Conservation (phyloP, 2,888 invertebrate species). For the Lutraria lutraria region DNA sequence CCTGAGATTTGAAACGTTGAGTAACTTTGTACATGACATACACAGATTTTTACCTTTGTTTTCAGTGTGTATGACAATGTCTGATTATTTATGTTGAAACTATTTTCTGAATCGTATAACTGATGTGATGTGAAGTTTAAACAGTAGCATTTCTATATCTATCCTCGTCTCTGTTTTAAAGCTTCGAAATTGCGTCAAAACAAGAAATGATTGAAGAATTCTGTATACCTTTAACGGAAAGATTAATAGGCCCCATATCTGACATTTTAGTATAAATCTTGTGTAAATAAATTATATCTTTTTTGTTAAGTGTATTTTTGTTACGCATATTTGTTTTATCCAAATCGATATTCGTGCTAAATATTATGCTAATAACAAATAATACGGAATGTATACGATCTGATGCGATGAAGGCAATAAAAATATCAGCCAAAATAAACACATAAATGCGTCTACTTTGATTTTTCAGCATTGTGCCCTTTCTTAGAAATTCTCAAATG, state of each 20-base stretch:
- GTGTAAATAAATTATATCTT: background rate
- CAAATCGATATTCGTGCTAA: background rate
- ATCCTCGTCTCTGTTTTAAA: background rate
- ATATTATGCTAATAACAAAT: background rate
- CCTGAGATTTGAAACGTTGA: constrained; percentile 24
- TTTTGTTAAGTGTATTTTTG: background rate
- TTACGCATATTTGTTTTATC: background rate
- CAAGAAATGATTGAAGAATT: background rate
- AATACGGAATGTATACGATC: too few relatives aligned
- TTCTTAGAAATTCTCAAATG: too few relatives aligned
- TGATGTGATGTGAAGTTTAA: background rate
- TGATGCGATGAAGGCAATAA: too few relatives aligned
- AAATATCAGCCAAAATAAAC: too few relatives aligned
- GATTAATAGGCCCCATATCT: constrained; percentile 14
- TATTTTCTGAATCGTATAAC: background rate
- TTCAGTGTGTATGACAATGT: background rate
- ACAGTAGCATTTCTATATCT: too few relatives aligned
- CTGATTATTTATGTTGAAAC: background rate
- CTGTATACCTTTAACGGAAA: background rate
- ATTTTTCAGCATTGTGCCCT: too few relatives aligned
- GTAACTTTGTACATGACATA: constrained; percentile 15
- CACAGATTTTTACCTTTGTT: constrained; percentile 19
- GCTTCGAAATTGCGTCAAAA: background rate
- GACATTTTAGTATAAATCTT: constrained; percentile 7
- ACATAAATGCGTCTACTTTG: too few relatives aligned